Base-by-base conservation (phyloP, 2,797 vertebrate species). In the Atherinosoma microstoma region DNA sequence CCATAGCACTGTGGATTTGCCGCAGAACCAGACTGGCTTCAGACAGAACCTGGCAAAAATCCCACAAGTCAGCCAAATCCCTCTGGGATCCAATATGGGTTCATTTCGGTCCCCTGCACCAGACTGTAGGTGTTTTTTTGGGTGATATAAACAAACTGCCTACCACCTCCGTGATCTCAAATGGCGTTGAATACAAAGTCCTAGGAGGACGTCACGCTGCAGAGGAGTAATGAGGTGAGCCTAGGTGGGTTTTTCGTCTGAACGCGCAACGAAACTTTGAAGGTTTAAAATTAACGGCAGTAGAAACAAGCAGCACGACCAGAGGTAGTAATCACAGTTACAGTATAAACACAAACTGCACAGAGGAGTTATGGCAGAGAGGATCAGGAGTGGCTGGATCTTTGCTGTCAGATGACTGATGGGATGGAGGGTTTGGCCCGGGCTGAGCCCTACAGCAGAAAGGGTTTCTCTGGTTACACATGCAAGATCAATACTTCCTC, bases 401-500 rank as follows among this genome's bases (percentile, higher is more conserved):
- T 57, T 24, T 82, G 66, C 67, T 66, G 79, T 85, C 53, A 18
- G 68, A 87, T 89, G 85, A 90, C 84, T 87, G 84, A 87, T 89
- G 78, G 81, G 84, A 88, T 82, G 76, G 81, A 86, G 64, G 68
- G 61, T 51, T 82, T 85, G 89, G 90, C 82, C 83, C 89, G 38
- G 10, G 66, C 27, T 70, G 78, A 84, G 89, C 81, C 47, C 78
- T 66, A 77, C 81, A 89, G 85, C 76, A 89, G 77, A 82, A 90
- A 79, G 64, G 77, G 84, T 91, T 91, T 93, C 87, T 93, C 86
- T 75, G 61, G 89, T 93, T 93, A 91, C 91, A 88, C 73, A 83
- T 80, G 84, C 62, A 53, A 67, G 71, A 93, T 94, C 89, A 80
- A 91, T 94, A 87, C 74, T 72, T 80, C 85, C 85, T 89, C 88